phyloP scores from a whole-genome alignment of 1,140 invertebrate species.

The Kradibia gibbosae region DNA sequence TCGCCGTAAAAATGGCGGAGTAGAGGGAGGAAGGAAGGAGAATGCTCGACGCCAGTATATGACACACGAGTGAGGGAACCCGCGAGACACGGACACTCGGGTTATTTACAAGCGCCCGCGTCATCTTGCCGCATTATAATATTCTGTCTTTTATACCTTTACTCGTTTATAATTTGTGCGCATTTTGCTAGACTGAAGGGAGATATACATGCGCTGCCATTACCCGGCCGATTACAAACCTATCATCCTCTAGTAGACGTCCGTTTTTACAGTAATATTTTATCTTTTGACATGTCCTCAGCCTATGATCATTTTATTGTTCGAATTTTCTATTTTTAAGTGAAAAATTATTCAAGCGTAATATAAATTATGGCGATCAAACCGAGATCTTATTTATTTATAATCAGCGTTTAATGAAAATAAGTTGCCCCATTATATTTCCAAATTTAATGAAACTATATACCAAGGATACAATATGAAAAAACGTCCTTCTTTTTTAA shows the following conservation, averaged over 20 bases:
- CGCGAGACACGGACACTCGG: conserved; percentile 36
- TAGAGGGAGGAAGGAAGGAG: conserved; percentile 23
- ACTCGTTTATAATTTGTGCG: conserved; percentile 24
- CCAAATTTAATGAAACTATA: too few species aligned
- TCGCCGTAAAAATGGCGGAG: conserved; percentile 55
- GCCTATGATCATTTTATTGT: background rate
- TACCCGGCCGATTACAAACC: background rate
- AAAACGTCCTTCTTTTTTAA: too few species aligned
- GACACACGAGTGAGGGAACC: background rate
- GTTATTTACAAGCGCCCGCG: conserved; percentile 49
- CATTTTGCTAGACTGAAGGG: background rate
- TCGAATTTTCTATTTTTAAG: background rate
- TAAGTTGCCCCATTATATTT: too few species aligned
- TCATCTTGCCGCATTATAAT: conserved; percentile 48
- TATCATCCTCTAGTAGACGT: background rate
- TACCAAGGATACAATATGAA: too few species aligned
- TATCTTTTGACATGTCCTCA: background rate
- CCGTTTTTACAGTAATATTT: background rate
- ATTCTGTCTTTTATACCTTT: conserved; percentile 22
- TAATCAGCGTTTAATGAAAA: too few species aligned
- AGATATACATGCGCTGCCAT: background rate
- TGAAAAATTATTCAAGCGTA: background rate
- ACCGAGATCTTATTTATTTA: too few species aligned
- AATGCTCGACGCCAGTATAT: background rate
- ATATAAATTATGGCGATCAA: background rate